Base-by-base conservation (phyloP, 2,113 vertebrate species). In the Trematocara nigrifrons region DNA sequence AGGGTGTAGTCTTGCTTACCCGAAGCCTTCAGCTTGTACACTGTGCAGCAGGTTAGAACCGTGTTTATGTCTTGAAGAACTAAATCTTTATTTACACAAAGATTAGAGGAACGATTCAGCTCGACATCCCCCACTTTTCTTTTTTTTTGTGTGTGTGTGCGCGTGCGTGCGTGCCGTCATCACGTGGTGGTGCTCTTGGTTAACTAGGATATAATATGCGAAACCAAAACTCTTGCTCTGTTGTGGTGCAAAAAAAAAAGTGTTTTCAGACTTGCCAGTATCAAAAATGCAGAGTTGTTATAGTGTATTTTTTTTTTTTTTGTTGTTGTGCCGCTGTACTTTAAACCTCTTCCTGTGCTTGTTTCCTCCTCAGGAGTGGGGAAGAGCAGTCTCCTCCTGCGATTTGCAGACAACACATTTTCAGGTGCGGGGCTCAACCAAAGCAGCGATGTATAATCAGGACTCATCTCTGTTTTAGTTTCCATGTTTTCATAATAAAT, bases 361-460 rank as follows among this genome's bases (percentile, higher is more conserved):
- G 57, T 90, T 93, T 89, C 56, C 78, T 85, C 92, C 5, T 1
- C 93, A 99, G 98, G 98, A 96, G 98, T 99, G 90, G 98, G 98
- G 93, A 99, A 99, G 96, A 99, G 98, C 97, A 99, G 98, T 95
- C 97, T 99, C 91, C 97, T 99, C 80, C 96, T 99, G 92, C 97
- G 98, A 80, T 99, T 99, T 91, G 98, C 98, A 95, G 98, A 99
- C 96, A 99, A 99, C 95, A 99, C 98, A 3, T 99, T 99, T 96
- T 99, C 98, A 98, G 98, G 98, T 99, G 91, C 91, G 97, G 79
- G 26, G 12, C 40, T 83, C 42, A 2, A 2, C 42, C 20, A 45
- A 11, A 10, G 3, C 38, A 4, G 16, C 38, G 7, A 1, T 20
- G 16, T 5, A 5, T 40, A 15, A 69, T 51, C 35, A 38, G 22